Percentiles rank a stretch among this genome's conserved stretches.
phyloP scores from a whole-genome alignment of 2,113 vertebrate species.

The Ibidorhyncha struthersii region DNA sequence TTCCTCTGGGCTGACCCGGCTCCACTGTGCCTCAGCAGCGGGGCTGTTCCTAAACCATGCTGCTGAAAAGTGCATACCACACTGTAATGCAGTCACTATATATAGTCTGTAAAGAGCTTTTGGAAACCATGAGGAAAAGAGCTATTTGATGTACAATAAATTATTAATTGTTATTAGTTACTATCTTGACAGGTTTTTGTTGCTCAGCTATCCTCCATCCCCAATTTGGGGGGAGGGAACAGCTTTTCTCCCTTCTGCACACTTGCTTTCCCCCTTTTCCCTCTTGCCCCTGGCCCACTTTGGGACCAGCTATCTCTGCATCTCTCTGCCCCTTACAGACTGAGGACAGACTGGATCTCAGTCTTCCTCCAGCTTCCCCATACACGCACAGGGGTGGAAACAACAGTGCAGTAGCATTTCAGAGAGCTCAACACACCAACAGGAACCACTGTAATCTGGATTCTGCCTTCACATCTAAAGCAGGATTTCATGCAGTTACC shows the following conservation, averaged over 20 bases:
- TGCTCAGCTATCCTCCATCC: not conserved
- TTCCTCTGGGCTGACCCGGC: not conserved
- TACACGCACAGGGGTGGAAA: not conserved
- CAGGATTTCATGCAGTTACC: not conserved
- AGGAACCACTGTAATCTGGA: not conserved
- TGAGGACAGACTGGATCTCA: not conserved
- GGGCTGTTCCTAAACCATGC: constrained; percentile 7
- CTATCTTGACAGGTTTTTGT: constrained; percentile 47
- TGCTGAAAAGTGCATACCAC: constrained; percentile 48
- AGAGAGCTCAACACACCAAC: not conserved
- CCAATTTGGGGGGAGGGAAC: not conserved
- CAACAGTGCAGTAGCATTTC: not conserved
- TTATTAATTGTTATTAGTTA: constrained; percentile 67
- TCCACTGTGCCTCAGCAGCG: constrained; percentile 5
- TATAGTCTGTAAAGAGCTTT: constrained; percentile 67
- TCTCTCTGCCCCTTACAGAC: not conserved
- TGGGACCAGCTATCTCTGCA: not conserved
- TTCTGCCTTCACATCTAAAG: not conserved
- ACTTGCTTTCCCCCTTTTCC: not conserved
- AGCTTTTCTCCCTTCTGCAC: not conserved
- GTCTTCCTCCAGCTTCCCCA: not conserved
- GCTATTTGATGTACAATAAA: constrained; percentile 64
- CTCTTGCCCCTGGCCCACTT: not conserved
- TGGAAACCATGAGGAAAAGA: constrained; percentile 63
- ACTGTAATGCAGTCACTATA: constrained; percentile 55